A percentile compares a stretch with the other conserved stretches of the same genome.
phyloP scores from a whole-genome alignment of 2,888 invertebrate species.

The Nephrotoma flavescens region DNA sequence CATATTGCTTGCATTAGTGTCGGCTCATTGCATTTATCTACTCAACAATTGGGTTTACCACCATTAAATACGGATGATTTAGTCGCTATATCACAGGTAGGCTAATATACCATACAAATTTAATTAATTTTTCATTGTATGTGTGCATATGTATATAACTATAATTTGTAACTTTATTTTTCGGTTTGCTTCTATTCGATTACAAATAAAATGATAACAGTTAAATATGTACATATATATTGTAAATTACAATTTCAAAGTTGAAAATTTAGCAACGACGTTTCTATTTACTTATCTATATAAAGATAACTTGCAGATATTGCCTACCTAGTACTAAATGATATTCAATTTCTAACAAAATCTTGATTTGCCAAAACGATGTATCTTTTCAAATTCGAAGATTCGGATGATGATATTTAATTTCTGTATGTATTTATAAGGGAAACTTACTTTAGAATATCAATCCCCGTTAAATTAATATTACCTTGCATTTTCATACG shows the following conservation, averaged over 20 bases:
- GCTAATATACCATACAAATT: conserved; percentile 4
- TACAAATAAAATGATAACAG: not conserved
- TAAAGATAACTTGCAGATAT: not conserved
- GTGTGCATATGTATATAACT: not conserved
- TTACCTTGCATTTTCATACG: too few relatives aligned
- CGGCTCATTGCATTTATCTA: conserved; percentile 72
- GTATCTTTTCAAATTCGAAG: not conserved
- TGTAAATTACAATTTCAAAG: not conserved
- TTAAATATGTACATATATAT: not conserved
- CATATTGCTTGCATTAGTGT: conserved; percentile 81
- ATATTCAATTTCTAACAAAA: not conserved
- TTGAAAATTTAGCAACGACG: not conserved
- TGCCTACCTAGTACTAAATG: not conserved
- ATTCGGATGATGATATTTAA: not conserved
- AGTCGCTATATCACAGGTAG: conserved; percentile 39
- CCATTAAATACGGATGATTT: conserved; percentile 50
- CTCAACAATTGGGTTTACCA: conserved; percentile 44
- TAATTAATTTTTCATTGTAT: not conserved
- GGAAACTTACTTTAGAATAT: too few relatives aligned
- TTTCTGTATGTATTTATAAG: not conserved
- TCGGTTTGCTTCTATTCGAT: not conserved
- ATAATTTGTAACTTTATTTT: not conserved
- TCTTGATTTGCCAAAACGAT: too few relatives aligned
- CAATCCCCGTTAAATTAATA: too few relatives aligned
- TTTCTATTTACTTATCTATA: not conserved